phyloP scores from a whole-genome alignment of 1,140 invertebrate genomes.

The Oryctes rhinoceros region DNA sequence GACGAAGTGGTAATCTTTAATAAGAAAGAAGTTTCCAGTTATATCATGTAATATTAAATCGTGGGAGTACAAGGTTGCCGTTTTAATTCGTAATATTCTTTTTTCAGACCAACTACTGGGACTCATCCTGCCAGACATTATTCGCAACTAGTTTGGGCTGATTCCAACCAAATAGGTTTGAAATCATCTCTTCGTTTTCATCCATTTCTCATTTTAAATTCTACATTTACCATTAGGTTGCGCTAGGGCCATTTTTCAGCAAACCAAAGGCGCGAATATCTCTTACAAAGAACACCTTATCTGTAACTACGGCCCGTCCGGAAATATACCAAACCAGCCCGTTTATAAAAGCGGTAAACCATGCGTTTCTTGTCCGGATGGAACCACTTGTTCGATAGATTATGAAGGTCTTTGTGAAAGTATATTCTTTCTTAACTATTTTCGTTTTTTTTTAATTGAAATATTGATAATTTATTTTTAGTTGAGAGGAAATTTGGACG shows the following conservation, averaged over 20 bases:
- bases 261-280: constrained; percentile 43
- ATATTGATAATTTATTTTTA: constrained; percentile 8
- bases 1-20: constrained; percentile 53
- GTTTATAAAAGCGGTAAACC: constrained; percentile 53
- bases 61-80: background rate
- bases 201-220: background rate
- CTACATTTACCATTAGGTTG: constrained; percentile 47
- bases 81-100: background rate
- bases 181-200: constrained; percentile 35
- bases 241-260: constrained; percentile 53
- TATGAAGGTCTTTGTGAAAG: constrained; percentile 51
- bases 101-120: constrained; percentile 41
- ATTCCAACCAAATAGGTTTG: constrained; percentile 53
- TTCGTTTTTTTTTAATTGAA: background rate
- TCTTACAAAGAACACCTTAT: constrained; percentile 55
- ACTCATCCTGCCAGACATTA: constrained; percentile 57
- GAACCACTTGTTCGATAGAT: constrained; percentile 50
- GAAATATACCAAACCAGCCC: constrained; percentile 58
- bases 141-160: constrained; percentile 63
- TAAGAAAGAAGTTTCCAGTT: constrained; percentile 40
- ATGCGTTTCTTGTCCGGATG: constrained; percentile 52
- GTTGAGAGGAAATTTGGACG: constrained; percentile 16
- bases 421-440: background rate
- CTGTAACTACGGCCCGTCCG: constrained; percentile 63
- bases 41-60: constrained; percentile 41